These are phyloP conservation scores for Panagrolaimus sp. DNA, from an alignment of 1,140 invertebrate species.

Conservation along the genomic window DNA sequence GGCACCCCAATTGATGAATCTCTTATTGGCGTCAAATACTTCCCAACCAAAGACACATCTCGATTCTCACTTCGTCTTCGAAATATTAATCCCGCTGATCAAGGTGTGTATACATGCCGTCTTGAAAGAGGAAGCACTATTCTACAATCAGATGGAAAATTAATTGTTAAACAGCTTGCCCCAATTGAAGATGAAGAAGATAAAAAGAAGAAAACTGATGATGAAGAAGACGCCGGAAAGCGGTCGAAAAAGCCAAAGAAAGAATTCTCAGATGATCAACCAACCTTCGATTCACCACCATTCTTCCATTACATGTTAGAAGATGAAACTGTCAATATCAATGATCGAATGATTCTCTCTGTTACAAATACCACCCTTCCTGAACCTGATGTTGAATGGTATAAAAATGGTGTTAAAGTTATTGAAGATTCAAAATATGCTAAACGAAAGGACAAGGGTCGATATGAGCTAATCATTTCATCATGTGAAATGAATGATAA, in stretches of 20 bases:
- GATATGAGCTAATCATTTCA: constrained; percentile 45
- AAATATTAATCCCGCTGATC: not conserved
- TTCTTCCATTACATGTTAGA: constrained; percentile 19
- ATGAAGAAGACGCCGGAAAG: not conserved
- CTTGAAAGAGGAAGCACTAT: not conserved
- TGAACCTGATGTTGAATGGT: constrained; percentile 24
- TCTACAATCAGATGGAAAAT: constrained; percentile 1
- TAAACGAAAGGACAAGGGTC: constrained; percentile 17
- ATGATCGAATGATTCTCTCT: constrained; percentile 20
- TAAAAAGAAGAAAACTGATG: not conserved
- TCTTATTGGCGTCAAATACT: not conserved
- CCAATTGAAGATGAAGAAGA: not conserved
- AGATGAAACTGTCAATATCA: constrained; percentile 15
- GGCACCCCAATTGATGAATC: constrained; percentile 8
- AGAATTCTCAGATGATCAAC: not conserved
- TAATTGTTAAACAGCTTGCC: not conserved
- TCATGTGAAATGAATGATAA: constrained; percentile 31
- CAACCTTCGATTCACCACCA: constrained; percentile 8
- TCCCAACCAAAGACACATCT: constrained; percentile 1
- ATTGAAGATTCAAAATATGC: constrained; percentile 18
- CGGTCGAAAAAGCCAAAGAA: not conserved
- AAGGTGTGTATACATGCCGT: not conserved
- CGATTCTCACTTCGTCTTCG: constrained; percentile 5
- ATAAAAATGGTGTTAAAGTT: constrained; percentile 17
- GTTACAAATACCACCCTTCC: constrained; percentile 23